phyloP scores from a whole-genome alignment of 2,797 vertebrate genomes.

The Echeneis naucrates region DNA sequence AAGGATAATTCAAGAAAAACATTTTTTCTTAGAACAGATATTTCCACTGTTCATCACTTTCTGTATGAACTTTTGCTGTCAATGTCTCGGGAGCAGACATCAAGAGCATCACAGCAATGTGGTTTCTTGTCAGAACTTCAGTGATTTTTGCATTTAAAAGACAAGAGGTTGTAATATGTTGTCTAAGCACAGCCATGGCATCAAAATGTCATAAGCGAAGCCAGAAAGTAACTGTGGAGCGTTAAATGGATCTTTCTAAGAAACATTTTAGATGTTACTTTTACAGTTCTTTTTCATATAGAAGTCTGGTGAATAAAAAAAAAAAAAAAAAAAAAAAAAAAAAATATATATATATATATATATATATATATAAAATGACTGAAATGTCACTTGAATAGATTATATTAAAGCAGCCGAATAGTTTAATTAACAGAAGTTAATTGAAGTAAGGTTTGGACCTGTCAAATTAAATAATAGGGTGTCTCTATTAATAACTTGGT shows the following conservation, averaged over 20 bases:
- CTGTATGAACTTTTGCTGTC: constrained; percentile 15
- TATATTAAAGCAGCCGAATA: too few species aligned
- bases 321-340: too few species aligned
- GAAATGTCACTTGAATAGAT: constrained; percentile 19
- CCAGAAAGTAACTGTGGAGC: background rate
- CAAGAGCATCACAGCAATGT: background rate
- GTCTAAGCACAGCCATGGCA: too few species aligned
- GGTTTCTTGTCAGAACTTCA: too few species aligned
- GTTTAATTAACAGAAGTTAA: constrained; percentile 48
- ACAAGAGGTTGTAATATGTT: too few species aligned
- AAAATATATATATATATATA: too few species aligned
- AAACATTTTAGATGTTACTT: too few species aligned
- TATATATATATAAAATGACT: background rate
- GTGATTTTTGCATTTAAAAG: too few species aligned
- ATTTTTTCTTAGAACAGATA: too few species aligned
- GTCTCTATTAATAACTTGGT: constrained; percentile 43
- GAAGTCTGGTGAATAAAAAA: background rate
- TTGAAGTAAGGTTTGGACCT: constrained; percentile 38
- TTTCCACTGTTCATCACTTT: background rate
- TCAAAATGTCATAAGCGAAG: too few species aligned
- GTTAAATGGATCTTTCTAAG: background rate
- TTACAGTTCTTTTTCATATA: background rate
- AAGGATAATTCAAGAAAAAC: background rate
- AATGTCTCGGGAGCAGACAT: constrained; percentile 9
- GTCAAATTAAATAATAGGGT: constrained; percentile 52